A percentile compares a stretch with the other conserved stretches of the same genome.
These are phyloP conservation scores for Grammomys surdaster DNA, from an alignment of 2,113 vertebrate genomes.

Conservation along the genomic window DNA sequence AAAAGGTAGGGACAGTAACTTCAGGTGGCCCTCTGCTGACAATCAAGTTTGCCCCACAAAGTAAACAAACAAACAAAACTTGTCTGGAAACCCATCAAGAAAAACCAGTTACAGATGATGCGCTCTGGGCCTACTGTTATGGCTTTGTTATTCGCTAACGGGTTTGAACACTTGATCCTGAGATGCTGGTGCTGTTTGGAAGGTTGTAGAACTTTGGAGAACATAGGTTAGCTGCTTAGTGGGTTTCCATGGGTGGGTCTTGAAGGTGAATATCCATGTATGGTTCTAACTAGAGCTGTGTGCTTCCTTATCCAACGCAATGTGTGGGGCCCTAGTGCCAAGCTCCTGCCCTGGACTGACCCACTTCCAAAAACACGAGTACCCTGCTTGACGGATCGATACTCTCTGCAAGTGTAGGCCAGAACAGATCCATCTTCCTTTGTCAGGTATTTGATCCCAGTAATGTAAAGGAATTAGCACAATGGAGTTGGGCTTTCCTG, in stretches of 20 bases:
- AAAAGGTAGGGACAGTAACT: constrained; percentile 13
- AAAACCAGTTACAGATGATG: neutral
- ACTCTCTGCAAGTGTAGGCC: neutral
- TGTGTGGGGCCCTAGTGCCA: neutral
- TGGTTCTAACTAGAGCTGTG: neutral
- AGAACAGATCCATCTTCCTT: neutral
- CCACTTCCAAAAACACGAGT: neutral
- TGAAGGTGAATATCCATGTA: neutral
- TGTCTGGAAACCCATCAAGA: constrained; percentile 22
- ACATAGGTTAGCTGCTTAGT: neutral
- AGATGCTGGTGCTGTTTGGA: neutral
- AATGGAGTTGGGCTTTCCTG: neutral
- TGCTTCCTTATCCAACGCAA: neutral
- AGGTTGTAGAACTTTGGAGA: neutral
- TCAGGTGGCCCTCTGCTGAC: neutral
- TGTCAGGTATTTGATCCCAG: neutral
- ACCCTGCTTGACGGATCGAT: neutral
- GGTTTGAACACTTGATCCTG: neutral
- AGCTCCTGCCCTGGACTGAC: too few species aligned
- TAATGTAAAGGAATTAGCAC: too few species aligned
- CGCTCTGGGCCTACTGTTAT: neutral
- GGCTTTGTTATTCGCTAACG: too few species aligned
- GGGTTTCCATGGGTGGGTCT: neutral
- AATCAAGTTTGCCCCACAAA: neutral
- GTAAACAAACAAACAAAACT: neutral